Conservation (phyloP, 2,797 vertebrate species). For the Acanthopagrus latus region DNA sequence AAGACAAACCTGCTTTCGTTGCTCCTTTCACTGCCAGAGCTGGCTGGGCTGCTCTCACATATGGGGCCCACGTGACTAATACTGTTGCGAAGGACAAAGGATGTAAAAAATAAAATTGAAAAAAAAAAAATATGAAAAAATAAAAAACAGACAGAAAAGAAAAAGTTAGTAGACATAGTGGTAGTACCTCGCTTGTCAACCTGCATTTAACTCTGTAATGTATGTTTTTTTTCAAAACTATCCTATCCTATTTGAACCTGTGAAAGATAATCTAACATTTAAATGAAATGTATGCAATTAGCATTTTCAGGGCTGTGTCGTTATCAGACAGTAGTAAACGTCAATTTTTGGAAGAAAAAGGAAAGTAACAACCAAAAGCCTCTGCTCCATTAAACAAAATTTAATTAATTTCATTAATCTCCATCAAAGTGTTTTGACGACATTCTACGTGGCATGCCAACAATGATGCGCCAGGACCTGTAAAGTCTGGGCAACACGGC, state of each 20-base stretch:
- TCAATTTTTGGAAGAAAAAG: background rate
- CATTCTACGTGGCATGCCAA: background rate
- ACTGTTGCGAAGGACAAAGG: conserved; percentile 76
- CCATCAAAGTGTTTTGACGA: background rate
- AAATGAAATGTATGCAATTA: background rate
- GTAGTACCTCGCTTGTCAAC: background rate
- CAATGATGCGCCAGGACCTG: no score
- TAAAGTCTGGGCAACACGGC: background rate
- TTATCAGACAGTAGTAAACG: background rate
- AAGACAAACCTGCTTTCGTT: conserved; percentile 89
- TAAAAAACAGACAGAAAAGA: conserved; percentile 11
- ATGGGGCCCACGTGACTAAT: conserved; percentile 95
- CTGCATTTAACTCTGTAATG: background rate
- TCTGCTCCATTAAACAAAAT: background rate
- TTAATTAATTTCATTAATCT: background rate
- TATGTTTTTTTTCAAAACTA: background rate
- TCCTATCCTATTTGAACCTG: background rate
- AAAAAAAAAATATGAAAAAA: background rate
- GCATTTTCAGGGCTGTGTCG: background rate
- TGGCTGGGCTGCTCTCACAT: conserved; percentile 93
- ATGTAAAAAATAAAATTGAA: background rate
- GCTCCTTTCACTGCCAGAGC: conserved; percentile 88
- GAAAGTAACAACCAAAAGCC: background rate
- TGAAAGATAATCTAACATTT: no score
- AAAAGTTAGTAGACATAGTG: background rate